These are phyloP conservation scores for Loxodonta africana DNA, from an alignment of 2,113 vertebrate genomes.

Conservation along the genomic window DNA sequence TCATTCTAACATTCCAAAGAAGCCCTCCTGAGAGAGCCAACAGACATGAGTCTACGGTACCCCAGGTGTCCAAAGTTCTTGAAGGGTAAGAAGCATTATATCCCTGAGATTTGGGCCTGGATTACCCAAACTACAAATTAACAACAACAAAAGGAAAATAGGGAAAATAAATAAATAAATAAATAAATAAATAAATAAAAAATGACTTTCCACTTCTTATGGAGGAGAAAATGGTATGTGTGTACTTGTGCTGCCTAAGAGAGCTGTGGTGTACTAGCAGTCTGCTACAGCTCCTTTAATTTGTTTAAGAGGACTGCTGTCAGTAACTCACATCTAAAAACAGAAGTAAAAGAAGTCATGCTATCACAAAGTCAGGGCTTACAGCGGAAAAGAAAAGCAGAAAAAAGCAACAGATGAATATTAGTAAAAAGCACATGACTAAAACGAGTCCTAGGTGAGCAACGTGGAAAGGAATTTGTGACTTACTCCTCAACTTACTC, in stretches of 20 bases:
- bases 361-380: background rate
- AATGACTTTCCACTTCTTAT: background rate
- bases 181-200: background rate
- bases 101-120: constrained; percentile 23
- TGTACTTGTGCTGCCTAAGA: background rate
- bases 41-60: background rate
- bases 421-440: background rate
- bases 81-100: constrained; percentile 6
- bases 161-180: background rate
- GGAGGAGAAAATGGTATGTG: background rate
- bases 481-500: background rate
- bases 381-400: background rate
- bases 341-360: constrained; percentile 6
- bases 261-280: background rate
- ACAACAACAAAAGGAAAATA: background rate
- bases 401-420: constrained; percentile 11
- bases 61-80: background rate
- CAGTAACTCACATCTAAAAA: constrained; percentile 1
- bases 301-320: constrained; percentile 27
- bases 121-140: constrained; percentile 32
- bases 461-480: background rate
- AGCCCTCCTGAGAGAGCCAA: background rate
- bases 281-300: constrained; percentile 7
- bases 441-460: background rate
- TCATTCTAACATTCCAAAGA: constrained; percentile 13